phyloP scores from a whole-genome alignment of 2,888 invertebrate species.

The Drosophila pseudotalamancana region DNA sequence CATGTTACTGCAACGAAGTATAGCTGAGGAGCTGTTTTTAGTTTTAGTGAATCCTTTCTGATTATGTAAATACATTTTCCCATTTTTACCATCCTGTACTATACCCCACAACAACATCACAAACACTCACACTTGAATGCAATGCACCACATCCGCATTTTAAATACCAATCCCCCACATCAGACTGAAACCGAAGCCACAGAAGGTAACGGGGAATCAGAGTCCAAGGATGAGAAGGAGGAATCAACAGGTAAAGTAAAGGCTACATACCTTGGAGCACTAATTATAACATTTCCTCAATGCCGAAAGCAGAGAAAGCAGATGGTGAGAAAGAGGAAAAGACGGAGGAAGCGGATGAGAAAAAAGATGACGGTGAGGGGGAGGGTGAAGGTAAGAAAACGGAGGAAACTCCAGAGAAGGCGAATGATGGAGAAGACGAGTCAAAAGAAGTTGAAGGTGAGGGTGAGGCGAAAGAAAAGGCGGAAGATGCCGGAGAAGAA shows the following conservation, averaged over 20 bases:
- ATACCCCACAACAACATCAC: constrained; percentile 8
- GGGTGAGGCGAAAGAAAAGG: constrained; percentile 15
- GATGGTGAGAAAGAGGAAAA: constrained; percentile 21
- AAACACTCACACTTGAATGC: constrained; percentile 22
- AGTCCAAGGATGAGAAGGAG: constrained; percentile 44
- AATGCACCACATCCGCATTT: constrained; percentile 34
- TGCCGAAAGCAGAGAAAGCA: constrained; percentile 32
- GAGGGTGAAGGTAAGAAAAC: constrained; percentile 22
- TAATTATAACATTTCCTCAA: constrained; percentile 30
- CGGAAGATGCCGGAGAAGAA: constrained; percentile 3
- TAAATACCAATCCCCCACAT: constrained; percentile 16
- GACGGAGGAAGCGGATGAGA: constrained; percentile 22
- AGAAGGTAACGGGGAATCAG: constrained; percentile 42
- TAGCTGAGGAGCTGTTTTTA: constrained; percentile 13
- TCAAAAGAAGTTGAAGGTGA: constrained; percentile 22
- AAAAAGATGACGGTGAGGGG: constrained; percentile 12
- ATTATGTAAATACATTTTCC: constrained; percentile 53
- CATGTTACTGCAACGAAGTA: constrained; percentile 44
- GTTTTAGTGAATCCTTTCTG: constrained; percentile 12
- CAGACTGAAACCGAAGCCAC: constrained; percentile 56
- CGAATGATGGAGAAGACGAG: constrained; percentile 10
- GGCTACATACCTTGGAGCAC: background rate
- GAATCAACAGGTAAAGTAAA: constrained; percentile 56
- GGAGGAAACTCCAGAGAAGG: constrained; percentile 9
- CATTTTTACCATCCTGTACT: constrained; percentile 16